A percentile compares a stretch with the other conserved stretches of the same genome.
Evolutionary conservation across 1,140 invertebrate genomes (phyloP).

Genomic region (Aphis gossypii): DNA sequence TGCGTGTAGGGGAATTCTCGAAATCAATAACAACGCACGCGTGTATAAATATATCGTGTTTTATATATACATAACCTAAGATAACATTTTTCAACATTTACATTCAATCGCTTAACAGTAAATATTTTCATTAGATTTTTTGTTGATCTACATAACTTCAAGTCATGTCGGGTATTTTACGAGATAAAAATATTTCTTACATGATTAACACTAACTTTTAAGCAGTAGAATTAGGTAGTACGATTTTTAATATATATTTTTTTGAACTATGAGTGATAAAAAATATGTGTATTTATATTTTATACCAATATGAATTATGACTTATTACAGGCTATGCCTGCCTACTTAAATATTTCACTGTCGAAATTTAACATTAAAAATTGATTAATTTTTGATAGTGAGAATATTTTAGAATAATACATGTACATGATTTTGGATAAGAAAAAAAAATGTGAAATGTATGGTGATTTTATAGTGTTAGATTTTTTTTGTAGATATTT

Average conservation of each 20-base stretch:
- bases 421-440: too few species aligned
- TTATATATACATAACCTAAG: neutral
- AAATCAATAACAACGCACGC: neutral
- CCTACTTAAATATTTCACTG: neutral
- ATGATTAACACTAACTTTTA: neutral
- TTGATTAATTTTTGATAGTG: neutral
- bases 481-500: too few species aligned
- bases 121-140: neutral
- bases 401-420: too few species aligned
- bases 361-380: neutral
- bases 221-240: neutral
- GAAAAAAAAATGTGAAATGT: too few species aligned
- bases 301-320: too few species aligned
- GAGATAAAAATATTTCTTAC: neutral
- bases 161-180: neutral
- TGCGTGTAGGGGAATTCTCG: neutral
- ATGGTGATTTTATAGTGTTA: too few species aligned
- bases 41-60: neutral
- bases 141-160: neutral
- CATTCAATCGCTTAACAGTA: neutral
- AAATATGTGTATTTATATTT: neutral
- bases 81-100: neutral
- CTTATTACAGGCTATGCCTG: too few species aligned
- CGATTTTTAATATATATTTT: neutral
- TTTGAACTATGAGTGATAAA: neutral